Evolutionary conservation across 2,888 invertebrate genomes (phyloP), one percentile per base, ranked within the genome.

Genomic region (Trichogramma dendrolimi): DNA sequence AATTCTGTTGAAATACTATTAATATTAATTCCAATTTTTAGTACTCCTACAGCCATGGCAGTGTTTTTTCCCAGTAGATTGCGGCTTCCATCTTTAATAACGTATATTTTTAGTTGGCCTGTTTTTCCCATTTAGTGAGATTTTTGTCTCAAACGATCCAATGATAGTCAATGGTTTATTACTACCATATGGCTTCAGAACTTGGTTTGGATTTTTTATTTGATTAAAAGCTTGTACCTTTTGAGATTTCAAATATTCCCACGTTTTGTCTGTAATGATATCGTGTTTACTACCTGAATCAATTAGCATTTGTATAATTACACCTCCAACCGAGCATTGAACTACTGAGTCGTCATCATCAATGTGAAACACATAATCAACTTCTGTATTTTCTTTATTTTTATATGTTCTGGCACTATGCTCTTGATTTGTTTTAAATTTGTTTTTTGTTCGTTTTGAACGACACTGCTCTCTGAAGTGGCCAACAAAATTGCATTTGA

Each of bases 201-300:
- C n/a, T n/a, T n/a, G n/a, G n/a, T n/a, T n/a, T n/a, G n/a, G n/a
- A n/a, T n/a, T n/a, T n/a, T n/a, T n/a, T n/a, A n/a, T n/a, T n/a
- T n/a, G n/a, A n/a, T n/a, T n/a, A n/a, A n/a, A n/a, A n/a, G n/a
- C n/a, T n/a, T n/a, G n/a, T n/a, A n/a, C n/a, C n/a, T n/a, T n/a
- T n/a, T n/a, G n/a, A n/a, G n/a, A n/a, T n/a, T n/a, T n/a, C n/a
- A n/a, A n/a, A n/a, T n/a, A n/a, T n/a, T n/a, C n/a, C n/a, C n/a
- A n/a, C n/a, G n/a, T n/a, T n/a, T n/a, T n/a, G n/a, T n/a, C n/a
- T n/a, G n/a, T n/a, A n/a, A n/a, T n/a, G n/a, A n/a, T n/a, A n/a
- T n/a, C n/a, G n/a, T n/a, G n/a, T n/a, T 59, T 67, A 39, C 66
- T 61, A 4, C 67, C 71, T 5, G 72, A 71, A 48, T 71, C 70